Evolutionary conservation across 2,797 vertebrate genomes (phyloP), one percentile per base, ranked within the genome.

Genomic region (Taenioides sp.): DNA sequence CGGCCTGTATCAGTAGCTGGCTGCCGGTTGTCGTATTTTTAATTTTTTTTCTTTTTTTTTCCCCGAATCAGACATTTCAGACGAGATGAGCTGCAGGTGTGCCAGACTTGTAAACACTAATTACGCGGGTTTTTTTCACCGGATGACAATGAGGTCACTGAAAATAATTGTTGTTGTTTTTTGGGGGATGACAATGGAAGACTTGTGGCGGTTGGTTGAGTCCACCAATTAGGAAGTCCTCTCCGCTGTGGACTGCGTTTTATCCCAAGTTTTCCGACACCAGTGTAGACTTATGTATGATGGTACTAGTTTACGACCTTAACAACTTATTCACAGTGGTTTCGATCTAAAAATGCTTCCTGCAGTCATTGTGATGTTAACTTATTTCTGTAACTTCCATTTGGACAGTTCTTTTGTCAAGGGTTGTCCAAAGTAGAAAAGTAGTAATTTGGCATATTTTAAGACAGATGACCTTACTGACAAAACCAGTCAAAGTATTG

Each of bases 41-140:
- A 3, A 14, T 47, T 47, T 14, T 14, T 55, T 23, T 9, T 23
- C 6, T 55, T 55, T 3, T 55, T 59, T 14, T 59, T 18, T 59
- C 10, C 27, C 23, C 57, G 27, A 54, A 54, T 16, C 40, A 43
- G 12, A 14, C 43, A 47, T 47, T 47, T 47, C 43, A 94, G 93
- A 89, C 92, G 93, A 91, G 95, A 95, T 95, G 95, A 95, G 94
- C 95, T 97, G 96, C 98, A 99, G 98, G 98, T 99, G 98, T 95
- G 94, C 95, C 93, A 95, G 95, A 93, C 94, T 88, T 93, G 93
- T 82, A 91, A 96, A 97, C 94, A 92, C 94, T 98, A 99, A 98
- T 98, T 97, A 98, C 96, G 31, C 31, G 5, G 96, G 95, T 94
- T 96, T 97, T 96, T 96, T 94, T 7, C 34, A 93, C 94, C 87